phyloP scores from a whole-genome alignment of 2,113 vertebrate genomes.

The Lophochroa leadbeateri region DNA sequence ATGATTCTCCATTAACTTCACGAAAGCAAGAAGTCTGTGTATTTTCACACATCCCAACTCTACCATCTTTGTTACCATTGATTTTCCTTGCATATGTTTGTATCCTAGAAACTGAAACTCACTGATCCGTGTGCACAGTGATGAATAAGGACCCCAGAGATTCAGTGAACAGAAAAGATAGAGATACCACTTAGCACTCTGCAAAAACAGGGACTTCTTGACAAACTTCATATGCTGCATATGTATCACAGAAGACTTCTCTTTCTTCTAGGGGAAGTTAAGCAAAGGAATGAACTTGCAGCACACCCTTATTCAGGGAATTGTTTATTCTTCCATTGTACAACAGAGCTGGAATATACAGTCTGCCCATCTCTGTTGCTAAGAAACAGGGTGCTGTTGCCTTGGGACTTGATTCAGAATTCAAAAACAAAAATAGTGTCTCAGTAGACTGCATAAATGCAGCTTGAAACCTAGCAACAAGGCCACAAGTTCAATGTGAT shows the following conservation, averaged over 20 bases:
- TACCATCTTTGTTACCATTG: background rate
- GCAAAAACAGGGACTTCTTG: background rate
- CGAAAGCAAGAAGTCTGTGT: background rate
- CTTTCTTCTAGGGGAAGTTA: background rate
- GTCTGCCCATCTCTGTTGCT: slow-evolving; percentile 60
- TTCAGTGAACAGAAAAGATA: background rate
- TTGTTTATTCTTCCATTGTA: slow-evolving; percentile 24
- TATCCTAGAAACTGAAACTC: background rate
- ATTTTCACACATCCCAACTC: background rate
- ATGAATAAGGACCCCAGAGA: background rate
- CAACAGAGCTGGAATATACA: slow-evolving; percentile 26
- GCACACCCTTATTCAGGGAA: background rate
- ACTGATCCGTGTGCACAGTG: background rate
- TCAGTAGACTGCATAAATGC: slow-evolving; percentile 53
- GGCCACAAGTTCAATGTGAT: slow-evolving; percentile 6
- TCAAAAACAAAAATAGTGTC: slow-evolving; percentile 35
- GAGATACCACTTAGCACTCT: slow-evolving; percentile 6
- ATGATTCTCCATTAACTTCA: background rate
- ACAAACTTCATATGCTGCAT: background rate
- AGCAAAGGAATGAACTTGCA: background rate
- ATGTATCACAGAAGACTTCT: background rate
- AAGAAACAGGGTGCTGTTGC: slow-evolving; percentile 65
- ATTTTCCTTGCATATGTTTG: background rate
- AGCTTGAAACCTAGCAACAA: slow-evolving; percentile 70
- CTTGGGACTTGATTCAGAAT: slow-evolving; percentile 54